A percentile compares a stretch with the other conserved stretches of the same genome.
Evolutionary conservation across 2,113 vertebrate species (phyloP).

Genomic region (Burhinus bistriatus): DNA sequence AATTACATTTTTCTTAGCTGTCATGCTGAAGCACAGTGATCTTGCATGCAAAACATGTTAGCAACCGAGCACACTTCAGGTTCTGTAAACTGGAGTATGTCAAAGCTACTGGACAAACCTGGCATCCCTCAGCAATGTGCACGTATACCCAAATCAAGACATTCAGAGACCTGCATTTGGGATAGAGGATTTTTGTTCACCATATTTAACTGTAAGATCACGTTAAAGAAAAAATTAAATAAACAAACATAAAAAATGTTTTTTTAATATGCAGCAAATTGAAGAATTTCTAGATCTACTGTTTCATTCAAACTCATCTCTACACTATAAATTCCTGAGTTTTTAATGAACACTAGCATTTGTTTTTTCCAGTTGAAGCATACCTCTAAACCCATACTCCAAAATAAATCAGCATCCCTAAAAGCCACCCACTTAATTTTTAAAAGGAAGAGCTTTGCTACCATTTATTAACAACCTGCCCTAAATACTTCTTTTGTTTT

Average conservation of each 20-base stretch:
- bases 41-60: background rate
- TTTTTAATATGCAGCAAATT: background rate
- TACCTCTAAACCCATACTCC: background rate
- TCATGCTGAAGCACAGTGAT: background rate
- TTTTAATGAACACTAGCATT: background rate
- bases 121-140: background rate
- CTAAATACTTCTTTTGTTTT: constrained; percentile 1
- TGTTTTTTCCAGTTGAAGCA: background rate
- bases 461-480: background rate
- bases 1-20: constrained; percentile 23
- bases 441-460: background rate
- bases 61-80: constrained; percentile 8
- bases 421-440: background rate
- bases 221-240: background rate
- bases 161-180: background rate
- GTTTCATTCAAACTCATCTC: background rate
- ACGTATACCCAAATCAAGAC: background rate
- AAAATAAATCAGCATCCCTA: background rate
- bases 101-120: constrained; percentile 17
- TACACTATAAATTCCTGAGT: background rate
- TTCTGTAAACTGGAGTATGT: constrained; percentile 21
- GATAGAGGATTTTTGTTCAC: background rate
- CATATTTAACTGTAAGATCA: background rate
- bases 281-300: background rate
- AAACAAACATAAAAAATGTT: background rate